Base-by-base conservation (phyloP, 1,140 invertebrate species). In the Pseudomyrmex concolor region DNA sequence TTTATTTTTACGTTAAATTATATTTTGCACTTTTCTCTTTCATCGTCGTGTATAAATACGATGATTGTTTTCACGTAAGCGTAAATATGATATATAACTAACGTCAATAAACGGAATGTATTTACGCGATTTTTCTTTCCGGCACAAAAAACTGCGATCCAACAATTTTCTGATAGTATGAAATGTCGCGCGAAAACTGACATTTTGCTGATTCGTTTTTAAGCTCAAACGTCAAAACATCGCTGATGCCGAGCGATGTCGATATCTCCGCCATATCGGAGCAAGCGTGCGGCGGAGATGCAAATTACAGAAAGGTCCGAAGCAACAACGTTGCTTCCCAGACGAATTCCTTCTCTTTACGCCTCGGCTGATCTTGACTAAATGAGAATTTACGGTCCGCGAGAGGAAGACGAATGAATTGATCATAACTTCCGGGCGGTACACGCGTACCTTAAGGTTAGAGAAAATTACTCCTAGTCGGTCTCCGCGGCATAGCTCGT, bases 391-490 rank as follows among this genome's bases (percentile, higher is more conserved):
- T 48, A 83, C n/a, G 4, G 8, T 63, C 54, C 54, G 45, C 22
- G 68, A 54, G 13, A 17, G 25, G 66, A 34, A 60, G 55, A 62
- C 51, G 45, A 84, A 50, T 7, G 54, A 72, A 86, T 86, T 77
- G 81, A 86, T 87, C 72, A 71, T 62, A 60, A 77, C 66, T 60
- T 51, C 67, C 59, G 22, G 55, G n/a, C n/a, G n/a, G 19, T 76
- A 34, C 34, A 34, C 34, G 34, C 51, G 19, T 48, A 50, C 60
- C 59, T 55, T 80, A 73, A 83, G 43, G n/a, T 63, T 57, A 43
- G 50, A 59, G 54, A 86, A 86, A 86, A 88, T 88, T 87, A 83
- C 70, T 66, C 43, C 22, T n/a, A 57, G 43, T 22, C 62, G 4
- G 60, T 76, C 50, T 22, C 60, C 51, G 34, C 68, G 66, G 63